Conservation (phyloP, 2,888 invertebrate species). For the Calliscelio sp. region DNA sequence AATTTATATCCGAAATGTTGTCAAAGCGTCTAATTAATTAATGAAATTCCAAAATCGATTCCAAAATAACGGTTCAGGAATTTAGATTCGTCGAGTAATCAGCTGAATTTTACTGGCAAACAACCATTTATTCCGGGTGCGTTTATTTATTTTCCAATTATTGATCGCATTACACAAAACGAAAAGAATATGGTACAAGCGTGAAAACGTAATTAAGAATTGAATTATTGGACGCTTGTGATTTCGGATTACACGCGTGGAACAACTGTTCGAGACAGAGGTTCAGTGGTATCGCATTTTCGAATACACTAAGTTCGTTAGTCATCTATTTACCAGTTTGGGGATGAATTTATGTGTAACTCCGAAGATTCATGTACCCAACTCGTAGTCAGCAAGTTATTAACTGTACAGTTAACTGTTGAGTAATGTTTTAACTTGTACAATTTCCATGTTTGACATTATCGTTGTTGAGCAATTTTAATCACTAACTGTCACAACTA, state of each 20-base stretch:
- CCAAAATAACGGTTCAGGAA: not conserved
- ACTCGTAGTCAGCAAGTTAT: conserved; percentile 50
- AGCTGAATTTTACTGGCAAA: not conserved
- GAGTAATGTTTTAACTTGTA: conserved; percentile 61
- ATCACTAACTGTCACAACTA: conserved; percentile 28
- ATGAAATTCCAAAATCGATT: not conserved
- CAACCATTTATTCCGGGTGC: not conserved
- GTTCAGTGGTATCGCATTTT: conserved; percentile 37
- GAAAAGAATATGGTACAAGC: conserved; percentile 6
- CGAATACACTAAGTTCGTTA: conserved; percentile 50
- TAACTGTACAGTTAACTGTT: conserved; percentile 60
- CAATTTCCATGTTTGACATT: conserved; percentile 55
- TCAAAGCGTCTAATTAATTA: too few relatives aligned
- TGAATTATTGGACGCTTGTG: conserved; percentile 28
- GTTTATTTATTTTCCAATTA: conserved; percentile 12
- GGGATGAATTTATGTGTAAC: conserved; percentile 62
- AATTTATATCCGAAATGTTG: too few relatives aligned
- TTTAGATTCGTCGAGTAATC: not conserved
- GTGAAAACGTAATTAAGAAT: conserved; percentile 27
- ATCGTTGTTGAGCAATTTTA: conserved; percentile 49
- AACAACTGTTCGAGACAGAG: conserved; percentile 22
- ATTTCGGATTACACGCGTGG: not conserved
- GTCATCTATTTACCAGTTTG: conserved; percentile 50
- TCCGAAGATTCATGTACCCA: conserved; percentile 60
- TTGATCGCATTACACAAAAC: not conserved